These are phyloP conservation scores for Aphelenchoides fujianensis DNA, from an alignment of 1,140 invertebrate species.

Conservation along the genomic window DNA sequence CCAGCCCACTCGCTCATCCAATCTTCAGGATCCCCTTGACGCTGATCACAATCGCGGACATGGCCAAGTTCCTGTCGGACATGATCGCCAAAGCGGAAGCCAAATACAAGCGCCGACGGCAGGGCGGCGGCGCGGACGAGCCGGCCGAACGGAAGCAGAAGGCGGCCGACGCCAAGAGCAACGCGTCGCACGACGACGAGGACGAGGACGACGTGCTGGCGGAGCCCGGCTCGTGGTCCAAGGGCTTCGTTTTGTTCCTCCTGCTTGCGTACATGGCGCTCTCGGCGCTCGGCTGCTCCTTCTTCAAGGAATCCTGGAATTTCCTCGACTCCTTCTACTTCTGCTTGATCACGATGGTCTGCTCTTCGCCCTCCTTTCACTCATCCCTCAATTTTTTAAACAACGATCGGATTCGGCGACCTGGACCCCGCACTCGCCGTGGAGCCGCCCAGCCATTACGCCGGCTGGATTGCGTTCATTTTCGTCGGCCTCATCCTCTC, in stretches of 20 bases:
- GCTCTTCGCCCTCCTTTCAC: no score
- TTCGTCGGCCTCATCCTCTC: conserved; percentile 44
- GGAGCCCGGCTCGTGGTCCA: conserved; percentile 24
- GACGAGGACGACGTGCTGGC: conserved; percentile 37
- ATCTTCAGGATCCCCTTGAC: conserved; percentile 48
- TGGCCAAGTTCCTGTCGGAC: conserved; percentile 52
- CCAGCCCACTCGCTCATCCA: not conserved
- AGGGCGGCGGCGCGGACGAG: not conserved
- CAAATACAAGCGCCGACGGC: conserved; percentile 4
- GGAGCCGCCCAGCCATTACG: conserved; percentile 33
- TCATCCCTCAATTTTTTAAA: conserved; percentile 33
- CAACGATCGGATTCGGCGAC: conserved; percentile 51
- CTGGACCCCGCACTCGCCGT: conserved; percentile 37
- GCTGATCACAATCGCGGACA: conserved; percentile 50
- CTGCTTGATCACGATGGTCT: conserved; percentile 45
- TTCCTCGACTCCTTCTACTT: conserved; percentile 51
- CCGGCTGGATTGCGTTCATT: conserved; percentile 51
- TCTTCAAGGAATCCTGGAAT: conserved; percentile 35
- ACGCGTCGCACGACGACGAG: not conserved
- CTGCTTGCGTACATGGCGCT: conserved; percentile 40
- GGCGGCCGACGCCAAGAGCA: not conserved
- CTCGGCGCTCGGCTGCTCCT: conserved; percentile 33
- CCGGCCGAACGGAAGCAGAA: not conserved
- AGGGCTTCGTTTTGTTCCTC: conserved; percentile 40
- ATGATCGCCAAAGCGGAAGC: conserved; percentile 25